Base-by-base conservation (phyloP, 2,113 vertebrate species). In the Microcebus jonahi region DNA sequence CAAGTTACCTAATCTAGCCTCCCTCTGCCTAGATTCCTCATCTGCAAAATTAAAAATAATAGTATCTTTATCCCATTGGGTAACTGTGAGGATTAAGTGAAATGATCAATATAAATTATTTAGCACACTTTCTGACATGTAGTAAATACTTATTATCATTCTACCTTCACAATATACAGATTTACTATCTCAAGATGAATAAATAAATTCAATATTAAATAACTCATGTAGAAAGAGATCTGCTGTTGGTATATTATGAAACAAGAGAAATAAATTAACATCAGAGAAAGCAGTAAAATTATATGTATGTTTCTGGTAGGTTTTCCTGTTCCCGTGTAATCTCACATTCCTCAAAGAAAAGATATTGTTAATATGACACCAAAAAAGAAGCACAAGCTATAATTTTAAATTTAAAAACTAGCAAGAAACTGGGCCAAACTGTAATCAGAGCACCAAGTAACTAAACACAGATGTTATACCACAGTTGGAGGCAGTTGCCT, bases 111-210 rank as follows among this genome's bases (percentile, higher is more conserved):
- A 88, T 27, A 75, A 87, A 36, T 45, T 59, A 4, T 36, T 71
- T 55, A 79, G 45, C 45, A 79, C 18, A 80, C 34, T 80, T 95
- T 88, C 53, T 90, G 57, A 79, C 42, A 88, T 29, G 21, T 27
- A 77, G 42, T 70, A 82, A 90, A 90, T 48, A 92, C 4, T 73
- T 88, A 67, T 9, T 42, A 92, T 31, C 31, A 84, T 88, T 94
- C 61, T 61, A 93, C 53, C n/a, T 92, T 61, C 29, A 68, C 4
- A 76, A 81, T 18, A 93, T 25, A 89, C 2, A 91, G 68, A 59
- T 84, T 95, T 71, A 95, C 59, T 92, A 81, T 89, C 73, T 96
- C 63, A 91, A 94, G 80, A 88, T 59, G 17, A 95, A 81, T 85
- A 71, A 94, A 93, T 42, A 88, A 4, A 93, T 61, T 96, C 50